phyloP scores from a whole-genome alignment of 1,140 invertebrate species.

The Anastrepha ludens region DNA sequence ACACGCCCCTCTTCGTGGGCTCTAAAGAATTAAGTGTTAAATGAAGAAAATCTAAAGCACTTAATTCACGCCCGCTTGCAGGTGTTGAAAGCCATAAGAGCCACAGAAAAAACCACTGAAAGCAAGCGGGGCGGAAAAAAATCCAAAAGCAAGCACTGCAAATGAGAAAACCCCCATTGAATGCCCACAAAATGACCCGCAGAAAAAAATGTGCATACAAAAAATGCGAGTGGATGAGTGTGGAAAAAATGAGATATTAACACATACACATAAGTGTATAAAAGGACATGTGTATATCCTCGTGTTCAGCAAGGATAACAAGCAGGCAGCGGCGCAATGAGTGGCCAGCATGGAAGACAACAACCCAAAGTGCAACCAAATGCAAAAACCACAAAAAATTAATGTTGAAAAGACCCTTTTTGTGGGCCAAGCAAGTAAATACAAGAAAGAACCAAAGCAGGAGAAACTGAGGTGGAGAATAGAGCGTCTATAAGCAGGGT shows the following conservation, averaged over 20 bases:
- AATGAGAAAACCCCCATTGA: constrained; percentile 14
- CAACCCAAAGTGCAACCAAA: constrained; percentile 47
- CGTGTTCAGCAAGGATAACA: not conserved
- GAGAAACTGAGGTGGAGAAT: no score
- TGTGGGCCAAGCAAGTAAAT: constrained; percentile 28
- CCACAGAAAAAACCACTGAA: constrained; percentile 47
- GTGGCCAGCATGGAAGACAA: not conserved
- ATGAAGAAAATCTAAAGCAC: constrained; percentile 52
- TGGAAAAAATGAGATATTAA: constrained; percentile 34
- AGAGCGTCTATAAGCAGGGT: not conserved
- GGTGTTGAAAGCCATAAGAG: constrained; percentile 47
- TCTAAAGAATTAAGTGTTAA: constrained; percentile 44
- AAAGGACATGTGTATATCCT: not conserved
- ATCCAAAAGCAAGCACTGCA: not conserved
- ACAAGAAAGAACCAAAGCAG: not conserved
- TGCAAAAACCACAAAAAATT: constrained; percentile 51
- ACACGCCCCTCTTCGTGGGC: not conserved
- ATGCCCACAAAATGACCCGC: constrained; percentile 24
- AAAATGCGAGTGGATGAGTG: not conserved
- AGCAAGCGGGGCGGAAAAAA: not conserved
- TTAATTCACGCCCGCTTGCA: constrained; percentile 41
- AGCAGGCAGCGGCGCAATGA: not conserved
- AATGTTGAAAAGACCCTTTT: constrained; percentile 27
- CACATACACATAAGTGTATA: not conserved
- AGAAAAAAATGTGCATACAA: constrained; percentile 8